Percentiles rank a stretch among this genome's conserved stretches.
Evolutionary conservation across 2,113 vertebrate genomes (phyloP).

Genomic region (Cebus imitator): DNA sequence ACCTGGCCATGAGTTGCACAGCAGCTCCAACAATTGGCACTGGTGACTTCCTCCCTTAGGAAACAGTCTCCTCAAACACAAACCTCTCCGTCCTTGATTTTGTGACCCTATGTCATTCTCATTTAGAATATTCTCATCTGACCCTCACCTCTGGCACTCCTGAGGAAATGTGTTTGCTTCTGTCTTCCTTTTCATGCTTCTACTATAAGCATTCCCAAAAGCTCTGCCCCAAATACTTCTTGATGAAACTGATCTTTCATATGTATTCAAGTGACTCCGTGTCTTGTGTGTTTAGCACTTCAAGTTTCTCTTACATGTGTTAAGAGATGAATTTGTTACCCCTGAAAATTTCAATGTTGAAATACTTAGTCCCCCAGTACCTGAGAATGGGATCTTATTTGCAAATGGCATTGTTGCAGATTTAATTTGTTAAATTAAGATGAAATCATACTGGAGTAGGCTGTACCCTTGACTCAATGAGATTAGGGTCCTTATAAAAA

Average conservation of each 20-base stretch:
- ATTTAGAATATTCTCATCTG: not conserved
- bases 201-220: not conserved
- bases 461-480: not conserved
- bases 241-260: not conserved
- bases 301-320: not conserved
- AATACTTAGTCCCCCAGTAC: not conserved
- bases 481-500: not conserved
- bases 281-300: not conserved
- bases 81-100: not conserved
- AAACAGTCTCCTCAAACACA: not conserved
- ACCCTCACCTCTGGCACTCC: not conserved
- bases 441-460: not conserved
- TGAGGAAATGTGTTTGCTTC: not conserved
- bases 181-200: not conserved
- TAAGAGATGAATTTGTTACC: not conserved
- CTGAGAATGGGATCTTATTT: not conserved
- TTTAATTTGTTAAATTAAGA: not conserved
- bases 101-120: not conserved
- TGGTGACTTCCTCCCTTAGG: not conserved
- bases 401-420: not conserved
- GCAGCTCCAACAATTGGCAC: constrained; percentile 48
- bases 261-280: not conserved
- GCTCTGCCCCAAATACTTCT: not conserved
- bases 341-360: not conserved
- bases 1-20: constrained; percentile 19